Percentiles rank a stretch among this genome's conserved stretches.
Conservation (phyloP, 2,797 vertebrate genomes). For the Pelobates cultripes region DNA sequence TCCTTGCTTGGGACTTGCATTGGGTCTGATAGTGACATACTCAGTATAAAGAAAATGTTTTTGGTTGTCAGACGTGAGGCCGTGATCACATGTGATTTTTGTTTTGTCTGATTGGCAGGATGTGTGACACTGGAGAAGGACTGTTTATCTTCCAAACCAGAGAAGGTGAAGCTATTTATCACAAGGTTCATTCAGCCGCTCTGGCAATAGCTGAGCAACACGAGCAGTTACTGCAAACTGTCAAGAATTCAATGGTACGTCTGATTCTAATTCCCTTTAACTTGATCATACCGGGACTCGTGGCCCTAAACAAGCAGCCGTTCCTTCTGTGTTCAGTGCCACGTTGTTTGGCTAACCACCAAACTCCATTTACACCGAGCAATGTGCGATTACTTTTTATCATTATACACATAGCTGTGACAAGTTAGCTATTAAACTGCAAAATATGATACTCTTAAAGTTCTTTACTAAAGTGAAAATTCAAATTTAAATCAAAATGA, state of each 20-base stretch:
- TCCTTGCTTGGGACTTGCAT: background rate
- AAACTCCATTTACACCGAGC: no score
- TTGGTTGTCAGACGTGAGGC: constrained; percentile 5
- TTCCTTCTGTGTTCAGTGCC: no score
- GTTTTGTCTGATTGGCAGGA: constrained; percentile 68
- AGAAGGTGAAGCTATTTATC: constrained; percentile 80
- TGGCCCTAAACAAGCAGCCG: no score
- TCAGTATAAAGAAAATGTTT: constrained; percentile 12
- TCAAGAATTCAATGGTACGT: constrained; percentile 74
- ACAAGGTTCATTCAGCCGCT: constrained; percentile 79
- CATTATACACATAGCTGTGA: no score
- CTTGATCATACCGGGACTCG: no score
- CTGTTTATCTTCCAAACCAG: constrained; percentile 81
- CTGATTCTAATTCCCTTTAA: background rate
- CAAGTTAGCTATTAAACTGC: no score
- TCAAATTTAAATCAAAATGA: no score
- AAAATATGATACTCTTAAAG: no score
- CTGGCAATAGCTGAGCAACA: constrained; percentile 80
- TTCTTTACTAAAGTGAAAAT: no score
- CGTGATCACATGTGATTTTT: constrained; percentile 1
- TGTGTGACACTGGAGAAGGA: constrained; percentile 82
- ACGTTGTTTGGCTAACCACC: no score
- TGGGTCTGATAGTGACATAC: constrained; percentile 6
- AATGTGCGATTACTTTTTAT: no score
- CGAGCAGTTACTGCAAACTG: constrained; percentile 70